These are phyloP conservation scores for Pterophyllum scalare DNA, from an alignment of 2,113 vertebrate species.

Conservation along the genomic window DNA sequence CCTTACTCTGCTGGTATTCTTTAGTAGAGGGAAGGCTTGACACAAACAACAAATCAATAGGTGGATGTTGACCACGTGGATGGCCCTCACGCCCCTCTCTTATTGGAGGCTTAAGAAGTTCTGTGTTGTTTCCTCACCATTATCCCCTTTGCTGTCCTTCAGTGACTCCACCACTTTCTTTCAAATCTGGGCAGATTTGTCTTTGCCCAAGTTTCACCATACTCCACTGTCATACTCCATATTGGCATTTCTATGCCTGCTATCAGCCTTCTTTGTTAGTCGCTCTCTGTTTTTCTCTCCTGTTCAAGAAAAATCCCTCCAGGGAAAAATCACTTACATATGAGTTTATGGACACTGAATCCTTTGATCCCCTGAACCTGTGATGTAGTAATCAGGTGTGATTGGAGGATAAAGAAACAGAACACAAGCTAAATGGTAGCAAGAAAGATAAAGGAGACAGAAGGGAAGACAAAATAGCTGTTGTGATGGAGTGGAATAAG, in stretches of 20 bases:
- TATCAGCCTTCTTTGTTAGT: not conserved
- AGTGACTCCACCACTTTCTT: constrained; percentile 17
- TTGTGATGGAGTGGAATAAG: constrained; percentile 52
- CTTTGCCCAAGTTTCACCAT: constrained; percentile 24
- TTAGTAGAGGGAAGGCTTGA: constrained; percentile 2
- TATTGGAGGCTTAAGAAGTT: constrained; percentile 52
- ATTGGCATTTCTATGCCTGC: constrained; percentile 31
- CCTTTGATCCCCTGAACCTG: constrained; percentile 74
- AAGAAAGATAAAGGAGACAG: constrained; percentile 43
- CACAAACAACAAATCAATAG: constrained; percentile 51
- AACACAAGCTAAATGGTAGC: constrained; percentile 51
- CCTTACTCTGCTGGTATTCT: constrained; percentile 2
- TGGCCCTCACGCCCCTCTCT: constrained; percentile 29
- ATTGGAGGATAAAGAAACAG: constrained; percentile 64
- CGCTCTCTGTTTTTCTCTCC: constrained; percentile 13
- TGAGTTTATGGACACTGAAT: constrained; percentile 63
- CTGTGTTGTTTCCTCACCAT: constrained; percentile 12
- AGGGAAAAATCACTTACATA: constrained; percentile 66
- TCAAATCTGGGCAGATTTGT: constrained; percentile 21
- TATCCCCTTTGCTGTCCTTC: constrained; percentile 26
- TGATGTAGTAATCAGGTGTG: constrained; percentile 73
- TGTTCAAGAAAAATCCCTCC: constrained; percentile 32
- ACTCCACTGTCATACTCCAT: not conserved
- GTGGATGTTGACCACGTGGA: constrained; percentile 27
- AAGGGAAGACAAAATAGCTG: constrained; percentile 14